These are phyloP conservation scores for Aproaerema taeniolella DNA, from an alignment of 2,888 invertebrate species.

Conservation along the genomic window DNA sequence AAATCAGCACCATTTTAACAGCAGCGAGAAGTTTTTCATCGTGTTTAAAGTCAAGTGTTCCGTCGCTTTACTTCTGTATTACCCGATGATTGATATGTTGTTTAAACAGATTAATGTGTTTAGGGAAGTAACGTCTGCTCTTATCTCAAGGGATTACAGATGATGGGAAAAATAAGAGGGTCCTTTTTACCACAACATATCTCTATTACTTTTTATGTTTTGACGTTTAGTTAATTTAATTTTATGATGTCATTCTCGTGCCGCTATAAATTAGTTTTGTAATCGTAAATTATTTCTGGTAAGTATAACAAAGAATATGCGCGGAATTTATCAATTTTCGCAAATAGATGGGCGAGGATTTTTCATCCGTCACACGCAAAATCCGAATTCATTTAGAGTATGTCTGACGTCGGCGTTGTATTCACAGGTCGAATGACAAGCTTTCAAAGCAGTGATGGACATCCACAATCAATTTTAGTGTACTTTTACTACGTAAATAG, in stretches of 20 bases:
- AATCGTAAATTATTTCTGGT: constrained; percentile 4
- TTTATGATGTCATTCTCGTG: constrained; percentile 1
- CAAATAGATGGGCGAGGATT: constrained; percentile 30
- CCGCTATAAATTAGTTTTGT: constrained; percentile 1
- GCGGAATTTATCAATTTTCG: constrained; percentile 20
- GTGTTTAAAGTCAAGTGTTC: constrained; percentile 12
- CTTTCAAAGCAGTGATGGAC: constrained; percentile 16
- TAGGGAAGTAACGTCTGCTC: constrained; percentile 29
- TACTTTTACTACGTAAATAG: too few species aligned
- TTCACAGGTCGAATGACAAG: constrained; percentile 27
- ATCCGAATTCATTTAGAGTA: constrained; percentile 31
- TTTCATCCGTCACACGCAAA: constrained; percentile 34
- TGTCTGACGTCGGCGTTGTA: constrained; percentile 15
- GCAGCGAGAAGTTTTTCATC: constrained; percentile 5
- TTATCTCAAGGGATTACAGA: constrained; percentile 24
- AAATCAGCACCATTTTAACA: constrained; percentile 13
- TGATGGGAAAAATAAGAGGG: constrained; percentile 11
- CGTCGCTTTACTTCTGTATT: constrained; percentile 20
- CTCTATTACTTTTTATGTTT: constrained; percentile 9
- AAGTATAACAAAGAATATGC: constrained; percentile 18
- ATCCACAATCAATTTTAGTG: too few species aligned
- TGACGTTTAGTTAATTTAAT: constrained; percentile 3
- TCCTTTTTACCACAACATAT: not conserved
- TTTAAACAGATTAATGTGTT: constrained; percentile 29
- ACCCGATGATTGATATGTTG: constrained; percentile 41